These are phyloP conservation scores for Eilema depressum DNA, from an alignment of 2,888 invertebrate species.

Conservation along the genomic window DNA sequence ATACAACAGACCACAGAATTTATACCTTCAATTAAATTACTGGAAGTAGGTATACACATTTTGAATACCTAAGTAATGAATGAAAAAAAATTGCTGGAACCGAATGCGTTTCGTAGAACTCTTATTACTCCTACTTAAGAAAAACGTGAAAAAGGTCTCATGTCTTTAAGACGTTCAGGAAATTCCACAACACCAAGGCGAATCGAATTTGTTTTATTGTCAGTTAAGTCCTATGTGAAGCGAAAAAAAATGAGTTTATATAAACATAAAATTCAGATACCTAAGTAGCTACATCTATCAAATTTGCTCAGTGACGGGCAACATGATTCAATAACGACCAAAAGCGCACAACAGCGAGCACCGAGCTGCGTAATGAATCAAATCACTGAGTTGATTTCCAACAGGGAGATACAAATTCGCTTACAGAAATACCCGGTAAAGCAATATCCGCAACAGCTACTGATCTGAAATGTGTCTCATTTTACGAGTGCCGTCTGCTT, in stretches of 20 bases:
- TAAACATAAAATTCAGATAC: constrained; percentile 17
- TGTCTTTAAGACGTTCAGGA: neutral
- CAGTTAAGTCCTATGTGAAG: neutral
- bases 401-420: constrained; percentile 29
- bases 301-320: constrained; percentile 31
- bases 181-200: neutral
- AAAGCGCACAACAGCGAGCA: constrained; percentile 38
- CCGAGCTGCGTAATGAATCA: constrained; percentile 48
- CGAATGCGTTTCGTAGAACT: too few species aligned
- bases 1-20: constrained; percentile 18
- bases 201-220: neutral
- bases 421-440: constrained; percentile 33
- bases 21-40: neutral
- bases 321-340: constrained; percentile 41
- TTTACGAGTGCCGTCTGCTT: constrained; percentile 7
- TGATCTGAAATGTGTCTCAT: constrained; percentile 25
- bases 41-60: too few species aligned
- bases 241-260: neutral
- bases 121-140: neutral
- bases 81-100: too few species aligned
- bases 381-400: constrained; percentile 60
- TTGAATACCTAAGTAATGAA: too few species aligned
- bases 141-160: neutral
- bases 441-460: constrained; percentile 32
- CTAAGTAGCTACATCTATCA: constrained; percentile 29